Percentiles rank a stretch among this genome's conserved stretches.
These are phyloP conservation scores for Acanthurus lineatus DNA, from an alignment of 2,797 vertebrate species.

Conservation along the genomic window DNA sequence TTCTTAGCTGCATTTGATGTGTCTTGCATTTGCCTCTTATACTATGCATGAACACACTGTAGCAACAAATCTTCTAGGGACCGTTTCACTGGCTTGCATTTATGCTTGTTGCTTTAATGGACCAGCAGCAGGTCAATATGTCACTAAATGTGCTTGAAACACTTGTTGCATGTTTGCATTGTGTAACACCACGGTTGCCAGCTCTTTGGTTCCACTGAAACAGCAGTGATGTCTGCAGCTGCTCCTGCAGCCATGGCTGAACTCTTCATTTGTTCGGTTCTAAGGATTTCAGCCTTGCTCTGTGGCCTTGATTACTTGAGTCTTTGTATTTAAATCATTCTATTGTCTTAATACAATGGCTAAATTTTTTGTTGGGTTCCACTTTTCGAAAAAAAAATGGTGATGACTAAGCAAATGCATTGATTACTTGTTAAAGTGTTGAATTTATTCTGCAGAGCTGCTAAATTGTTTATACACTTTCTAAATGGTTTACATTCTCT, in stretches of 20 bases:
- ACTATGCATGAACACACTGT: not conserved
- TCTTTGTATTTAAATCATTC: not conserved
- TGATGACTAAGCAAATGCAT: too few relatives aligned
- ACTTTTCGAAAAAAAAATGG: not conserved
- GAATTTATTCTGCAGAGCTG: not conserved
- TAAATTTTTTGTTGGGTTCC: not conserved
- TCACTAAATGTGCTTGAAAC: not conserved
- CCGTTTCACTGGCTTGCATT: constrained; percentile 2
- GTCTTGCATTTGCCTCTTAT: not conserved
- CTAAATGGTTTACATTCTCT: not conserved
- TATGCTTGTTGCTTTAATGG: not conserved
- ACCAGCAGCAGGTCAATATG: not conserved
- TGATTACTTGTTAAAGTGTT: not conserved
- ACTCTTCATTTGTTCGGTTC: too few relatives aligned
- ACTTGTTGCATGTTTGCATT: constrained; percentile 25
- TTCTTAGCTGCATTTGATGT: not conserved
- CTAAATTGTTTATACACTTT: not conserved
- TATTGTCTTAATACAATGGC: not conserved
- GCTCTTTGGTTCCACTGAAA: not conserved
- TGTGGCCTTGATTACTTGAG: not conserved
- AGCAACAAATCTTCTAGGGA: not conserved
- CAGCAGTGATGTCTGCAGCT: too few relatives aligned
- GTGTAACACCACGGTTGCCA: not conserved
- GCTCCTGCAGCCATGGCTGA: too few relatives aligned
- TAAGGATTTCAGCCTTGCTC: not conserved